Base-by-base conservation (phyloP, 1,140 invertebrate genomes). In the Berghia stephanieae region DNA sequence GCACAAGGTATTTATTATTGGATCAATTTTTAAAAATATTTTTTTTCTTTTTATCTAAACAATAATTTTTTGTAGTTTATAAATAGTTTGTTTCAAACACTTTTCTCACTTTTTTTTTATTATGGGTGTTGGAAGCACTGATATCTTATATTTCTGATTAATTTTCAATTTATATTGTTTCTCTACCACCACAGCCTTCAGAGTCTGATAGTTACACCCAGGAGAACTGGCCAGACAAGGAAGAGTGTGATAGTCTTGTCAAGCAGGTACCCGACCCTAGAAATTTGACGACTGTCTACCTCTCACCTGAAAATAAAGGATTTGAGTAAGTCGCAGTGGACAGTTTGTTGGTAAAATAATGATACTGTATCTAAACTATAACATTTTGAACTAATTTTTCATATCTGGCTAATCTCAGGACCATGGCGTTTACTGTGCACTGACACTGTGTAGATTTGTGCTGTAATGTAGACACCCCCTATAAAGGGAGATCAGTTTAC, bases 291-390 rank as follows among this genome's bases (percentile, higher is more conserved):
- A 87, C 90, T 27, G 90, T 93, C 10, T 94, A 94, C 87, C 88
- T 95, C 78, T 92, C 93, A 1, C 92, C 93, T 69, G 93, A 94
- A 87, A 94, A 94, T 86, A 94, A 94, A 87, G 94, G 94, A 72
- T 92, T 93, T 86, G 91, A 92, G 94, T 94, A 90, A 92, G 91
- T 84, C 34, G 27, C 24, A 5, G 55, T 46, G 8, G 24, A 27
- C 18, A 55, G 24, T 55, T 6, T 74, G 21, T 74, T 0, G 52
- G 52, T 24, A 3, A 18, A 52, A 1, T 52, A 52, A 18, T 52
- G 1, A 1, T 21, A 52, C 49, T 52, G 49, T 24, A 18, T 21
- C 24, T 52, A 24, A n/a, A n/a, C n/a, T n/a, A n/a, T n/a, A n/a
- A n/a, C n/a, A n/a, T n/a, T n/a, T n/a, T n/a, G n/a, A n/a, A 52